These are phyloP conservation scores for Petroica traversi DNA, from an alignment of 2,113 vertebrate species.

Conservation along the genomic window DNA sequence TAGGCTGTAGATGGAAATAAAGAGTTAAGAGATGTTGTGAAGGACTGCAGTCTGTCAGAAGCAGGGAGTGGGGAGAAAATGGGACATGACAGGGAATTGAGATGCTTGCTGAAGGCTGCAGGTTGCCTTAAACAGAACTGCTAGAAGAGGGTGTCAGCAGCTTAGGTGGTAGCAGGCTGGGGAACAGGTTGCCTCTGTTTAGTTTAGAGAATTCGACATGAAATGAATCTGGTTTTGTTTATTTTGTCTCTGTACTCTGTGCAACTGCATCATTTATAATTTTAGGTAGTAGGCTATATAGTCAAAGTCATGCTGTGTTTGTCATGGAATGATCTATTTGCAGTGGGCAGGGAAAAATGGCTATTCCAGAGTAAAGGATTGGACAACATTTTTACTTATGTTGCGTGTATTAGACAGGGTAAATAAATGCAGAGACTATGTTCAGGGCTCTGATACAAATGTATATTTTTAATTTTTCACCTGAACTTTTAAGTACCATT, in stretches of 20 bases:
- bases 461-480: neutral
- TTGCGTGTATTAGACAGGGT: neutral
- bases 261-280: neutral
- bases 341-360: neutral
- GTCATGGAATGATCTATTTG: neutral
- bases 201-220: neutral
- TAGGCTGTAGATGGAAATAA: neutral
- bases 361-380: neutral
- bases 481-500: neutral
- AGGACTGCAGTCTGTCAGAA: neutral
- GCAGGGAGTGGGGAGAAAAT: neutral
- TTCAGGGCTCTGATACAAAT: neutral
- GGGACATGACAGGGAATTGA: neutral
- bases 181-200: neutral
- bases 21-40: neutral
- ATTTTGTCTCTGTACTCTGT: neutral
- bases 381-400: neutral
- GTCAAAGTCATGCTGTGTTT: neutral
- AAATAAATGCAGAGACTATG: neutral
- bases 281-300: neutral
- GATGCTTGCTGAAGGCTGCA: accelerated
- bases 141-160: neutral
- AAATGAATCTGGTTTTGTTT: neutral
- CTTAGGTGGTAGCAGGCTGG: neutral
- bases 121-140: neutral